These are phyloP conservation scores for Struthidea cinerea DNA, from an alignment of 2,113 vertebrate genomes.

Conservation along the genomic window DNA sequence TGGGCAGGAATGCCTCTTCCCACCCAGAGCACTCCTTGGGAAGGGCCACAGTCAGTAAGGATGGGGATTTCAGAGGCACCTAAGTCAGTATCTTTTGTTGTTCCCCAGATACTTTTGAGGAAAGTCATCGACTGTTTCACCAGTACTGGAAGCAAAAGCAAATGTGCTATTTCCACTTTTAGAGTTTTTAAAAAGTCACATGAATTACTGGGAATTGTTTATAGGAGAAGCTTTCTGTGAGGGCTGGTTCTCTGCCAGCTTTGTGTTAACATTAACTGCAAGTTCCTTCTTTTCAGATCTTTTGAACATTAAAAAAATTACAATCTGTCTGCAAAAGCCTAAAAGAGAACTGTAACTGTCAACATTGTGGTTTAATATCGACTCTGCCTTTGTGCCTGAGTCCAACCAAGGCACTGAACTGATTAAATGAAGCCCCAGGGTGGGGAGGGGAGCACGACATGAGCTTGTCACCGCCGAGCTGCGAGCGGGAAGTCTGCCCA, in stretches of 20 bases:
- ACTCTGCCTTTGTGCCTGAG: background rate
- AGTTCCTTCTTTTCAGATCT: constrained; percentile 60
- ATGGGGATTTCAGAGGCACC: background rate
- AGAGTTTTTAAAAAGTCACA: constrained; percentile 27
- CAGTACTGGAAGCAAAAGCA: constrained; percentile 6
- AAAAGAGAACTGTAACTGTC: constrained; percentile 53
- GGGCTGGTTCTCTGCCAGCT: constrained; percentile 54
- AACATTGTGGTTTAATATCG: constrained; percentile 22
- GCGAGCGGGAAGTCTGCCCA: background rate
- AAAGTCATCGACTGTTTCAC: background rate
- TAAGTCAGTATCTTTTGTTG: background rate
- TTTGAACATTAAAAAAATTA: constrained; percentile 52
- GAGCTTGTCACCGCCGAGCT: background rate
- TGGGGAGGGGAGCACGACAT: background rate
- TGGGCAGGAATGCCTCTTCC: background rate
- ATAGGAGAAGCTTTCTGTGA: constrained; percentile 36
- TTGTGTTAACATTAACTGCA: constrained; percentile 62
- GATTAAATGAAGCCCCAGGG: background rate
- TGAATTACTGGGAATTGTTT: constrained; percentile 53
- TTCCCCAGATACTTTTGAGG: constrained; percentile 3
- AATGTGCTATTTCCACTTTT: constrained; percentile 42
- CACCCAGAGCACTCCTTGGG: background rate
- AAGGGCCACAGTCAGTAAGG: background rate
- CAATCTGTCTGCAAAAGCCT: constrained; percentile 55
- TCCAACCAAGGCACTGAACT: background rate